Evolutionary conservation across 2,888 invertebrate genomes (phyloP), one percentile per base, ranked within the genome.

Genomic region (Ophioninae sp.): DNA sequence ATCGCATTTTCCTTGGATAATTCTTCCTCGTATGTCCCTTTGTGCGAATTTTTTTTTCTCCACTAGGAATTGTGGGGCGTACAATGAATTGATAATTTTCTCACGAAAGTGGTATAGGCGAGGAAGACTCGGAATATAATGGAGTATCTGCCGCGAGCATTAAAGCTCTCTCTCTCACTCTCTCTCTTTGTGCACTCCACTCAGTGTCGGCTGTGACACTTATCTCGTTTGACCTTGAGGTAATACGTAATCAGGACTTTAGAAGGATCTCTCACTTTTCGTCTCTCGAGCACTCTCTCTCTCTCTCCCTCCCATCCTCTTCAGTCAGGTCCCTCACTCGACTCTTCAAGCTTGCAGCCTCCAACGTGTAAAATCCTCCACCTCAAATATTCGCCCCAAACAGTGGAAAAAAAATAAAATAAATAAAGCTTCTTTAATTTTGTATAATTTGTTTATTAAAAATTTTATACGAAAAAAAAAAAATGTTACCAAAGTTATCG

Each of bases 211-310:
- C 70, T 64, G 69, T 50, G 75, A 59, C 74, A 79, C 73, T 80
- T 69, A 74, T 77, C 67, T 75, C 64, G 75, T 77, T 73, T 78
- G 77, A 80, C 79, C 82, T 76, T 80, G 64, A 75, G 62, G 76
- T 83, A 80, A 82, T 80, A 77, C 83, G 67, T 73, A 83, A 83
- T 83, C 73, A 83, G 77, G 76, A 75, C 77, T 74, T 68, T 80
- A 62, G 57, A 80, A 68, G 73, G 77, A 65, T 13, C 50, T 61
- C 74, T 74, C 64, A 62, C 50, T n/a, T n/a, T 13, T 21, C 62
- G 67, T 61, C 68, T 41, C 37, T 69, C 59, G 44, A 41, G 72
- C 56, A 37, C 79, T 82, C 64, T 74, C 74, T 69, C 20, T 37
- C 56, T 62, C 64, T 82, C 67, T 41, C 23, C 75, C 75, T 74